These are phyloP conservation scores for Agrotis segetum DNA, from an alignment of 2,888 invertebrate species.

Conservation along the genomic window DNA sequence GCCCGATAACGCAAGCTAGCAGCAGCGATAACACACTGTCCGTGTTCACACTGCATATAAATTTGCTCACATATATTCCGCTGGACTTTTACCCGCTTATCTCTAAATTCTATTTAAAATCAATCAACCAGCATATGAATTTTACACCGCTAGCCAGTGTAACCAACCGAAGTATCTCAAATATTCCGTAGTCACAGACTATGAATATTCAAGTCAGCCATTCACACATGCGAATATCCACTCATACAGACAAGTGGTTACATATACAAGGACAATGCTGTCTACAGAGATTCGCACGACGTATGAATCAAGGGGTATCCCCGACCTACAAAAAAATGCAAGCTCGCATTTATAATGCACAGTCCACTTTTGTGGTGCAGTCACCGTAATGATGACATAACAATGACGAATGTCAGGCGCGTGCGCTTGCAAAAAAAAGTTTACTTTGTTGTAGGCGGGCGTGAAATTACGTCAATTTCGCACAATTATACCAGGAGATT, in stretches of 20 bases:
- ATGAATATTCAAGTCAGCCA: slow-evolving; percentile 18
- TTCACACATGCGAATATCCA: slow-evolving; percentile 55
- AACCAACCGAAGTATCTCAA: background rate
- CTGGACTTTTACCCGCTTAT: slow-evolving; percentile 67
- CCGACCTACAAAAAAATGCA: slow-evolving; percentile 86
- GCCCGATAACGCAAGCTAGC: slow-evolving; percentile 80
- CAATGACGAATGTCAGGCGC: slow-evolving; percentile 83
- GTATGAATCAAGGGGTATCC: slow-evolving; percentile 83
- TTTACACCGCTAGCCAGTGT: background rate
- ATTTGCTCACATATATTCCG: slow-evolving; percentile 74
- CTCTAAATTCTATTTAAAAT: slow-evolving; percentile 48
- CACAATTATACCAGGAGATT: slow-evolving; percentile 88
- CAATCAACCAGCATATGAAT: slow-evolving; percentile 20
- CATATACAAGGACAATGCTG: slow-evolving; percentile 72
- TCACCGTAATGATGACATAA: slow-evolving; percentile 85
- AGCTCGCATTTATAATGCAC: slow-evolving; percentile 76
- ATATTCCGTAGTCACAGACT: background rate
- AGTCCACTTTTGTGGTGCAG: slow-evolving; percentile 84
- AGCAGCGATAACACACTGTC: slow-evolving; percentile 80
- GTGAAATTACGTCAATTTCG: slow-evolving; percentile 88
- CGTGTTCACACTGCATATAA: slow-evolving; percentile 75
- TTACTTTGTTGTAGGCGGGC: slow-evolving; percentile 77
- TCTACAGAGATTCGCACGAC: slow-evolving; percentile 79
- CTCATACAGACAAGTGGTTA: slow-evolving; percentile 33
- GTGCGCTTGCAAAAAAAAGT: slow-evolving; percentile 83